Evolutionary conservation across 2,113 vertebrate genomes (phyloP).

Genomic region (Cebidichthys violaceus): DNA sequence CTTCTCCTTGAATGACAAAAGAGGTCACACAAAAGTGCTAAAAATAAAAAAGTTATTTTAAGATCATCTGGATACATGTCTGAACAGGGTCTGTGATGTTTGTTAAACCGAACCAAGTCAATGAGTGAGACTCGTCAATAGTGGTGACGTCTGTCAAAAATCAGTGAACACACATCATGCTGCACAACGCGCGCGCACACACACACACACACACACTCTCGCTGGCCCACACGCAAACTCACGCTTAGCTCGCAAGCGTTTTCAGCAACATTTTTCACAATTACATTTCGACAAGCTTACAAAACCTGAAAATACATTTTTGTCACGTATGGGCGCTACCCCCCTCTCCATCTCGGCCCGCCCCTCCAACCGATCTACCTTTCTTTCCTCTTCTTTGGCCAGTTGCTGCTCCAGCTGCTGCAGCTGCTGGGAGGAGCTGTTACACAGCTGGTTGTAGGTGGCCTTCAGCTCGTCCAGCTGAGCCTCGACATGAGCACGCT

Average conservation of each 20-base stretch:
- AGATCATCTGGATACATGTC: conserved; percentile 51
- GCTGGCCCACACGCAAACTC: conserved; percentile 54
- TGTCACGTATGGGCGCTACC: not conserved
- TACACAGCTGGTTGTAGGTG: conserved; percentile 90
- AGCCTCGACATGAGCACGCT: conserved; percentile 87
- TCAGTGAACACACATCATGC: conserved; percentile 81
- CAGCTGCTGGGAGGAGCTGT: conserved; percentile 88
- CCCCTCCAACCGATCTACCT: conserved; percentile 84
- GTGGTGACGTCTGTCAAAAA: conserved; percentile 73
- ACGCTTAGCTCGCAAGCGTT: conserved; percentile 54
- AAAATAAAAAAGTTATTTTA: not conserved
- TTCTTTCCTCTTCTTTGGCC: conserved; percentile 92
- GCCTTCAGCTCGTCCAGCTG: conserved; percentile 88
- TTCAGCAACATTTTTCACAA: conserved; percentile 32
- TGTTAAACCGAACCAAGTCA: conserved; percentile 71
- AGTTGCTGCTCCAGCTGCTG: conserved; percentile 93
- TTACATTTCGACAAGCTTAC: conserved; percentile 23
- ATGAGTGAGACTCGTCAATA: conserved; percentile 46
- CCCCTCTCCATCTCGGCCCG: not conserved
- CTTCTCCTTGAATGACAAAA: conserved; percentile 4
- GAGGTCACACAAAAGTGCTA: not conserved
- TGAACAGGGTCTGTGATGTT: conserved; percentile 67
- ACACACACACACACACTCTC: not conserved
- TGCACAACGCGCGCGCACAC: conserved; percentile 39
- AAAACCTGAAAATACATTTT: not conserved